phyloP scores from a whole-genome alignment of 1,140 invertebrate species.

The Ooceraea biroi region DNA sequence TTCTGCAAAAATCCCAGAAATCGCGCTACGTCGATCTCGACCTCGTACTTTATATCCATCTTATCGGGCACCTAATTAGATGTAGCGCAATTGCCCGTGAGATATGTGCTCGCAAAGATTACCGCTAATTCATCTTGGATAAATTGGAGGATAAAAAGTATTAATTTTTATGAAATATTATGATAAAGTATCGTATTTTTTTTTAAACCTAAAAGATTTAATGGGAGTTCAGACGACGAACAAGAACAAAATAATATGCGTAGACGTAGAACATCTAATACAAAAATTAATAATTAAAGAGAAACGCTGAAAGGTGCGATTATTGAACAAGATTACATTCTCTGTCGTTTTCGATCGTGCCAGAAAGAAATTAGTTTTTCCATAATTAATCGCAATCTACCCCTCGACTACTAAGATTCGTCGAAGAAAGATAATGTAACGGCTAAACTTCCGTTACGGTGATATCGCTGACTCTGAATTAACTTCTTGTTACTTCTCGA shows the following conservation, averaged over 20 bases:
- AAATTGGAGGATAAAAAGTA: too few species aligned
- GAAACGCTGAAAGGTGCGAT: neutral
- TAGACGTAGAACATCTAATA: too few species aligned
- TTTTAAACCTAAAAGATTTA: too few species aligned
- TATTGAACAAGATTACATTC: neutral
- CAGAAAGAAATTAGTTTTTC: too few species aligned
- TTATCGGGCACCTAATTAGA: conserved; percentile 68
- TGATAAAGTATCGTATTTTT: neutral
- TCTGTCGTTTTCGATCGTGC: too few species aligned
- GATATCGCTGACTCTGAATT: conserved; percentile 25
- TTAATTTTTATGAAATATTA: conserved; percentile 5
- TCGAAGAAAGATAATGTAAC: too few species aligned
- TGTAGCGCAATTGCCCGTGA: conserved; percentile 21
- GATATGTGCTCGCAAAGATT: neutral
- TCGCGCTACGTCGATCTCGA: conserved; percentile 50
- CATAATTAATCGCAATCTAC: too few species aligned
- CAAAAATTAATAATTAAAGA: neutral
- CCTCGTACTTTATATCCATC: conserved; percentile 52
- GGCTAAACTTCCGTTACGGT: neutral
- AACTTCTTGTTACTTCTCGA: conserved; percentile 22
- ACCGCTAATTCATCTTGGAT: neutral
- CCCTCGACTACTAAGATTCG: too few species aligned
- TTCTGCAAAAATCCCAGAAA: conserved; percentile 65
- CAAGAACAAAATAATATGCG: too few species aligned
- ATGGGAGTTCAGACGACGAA: too few species aligned